Evolutionary conservation across 2,888 invertebrate species (phyloP), one percentile per base, ranked within the genome.

Genomic region (Gortyna flavago): DNA sequence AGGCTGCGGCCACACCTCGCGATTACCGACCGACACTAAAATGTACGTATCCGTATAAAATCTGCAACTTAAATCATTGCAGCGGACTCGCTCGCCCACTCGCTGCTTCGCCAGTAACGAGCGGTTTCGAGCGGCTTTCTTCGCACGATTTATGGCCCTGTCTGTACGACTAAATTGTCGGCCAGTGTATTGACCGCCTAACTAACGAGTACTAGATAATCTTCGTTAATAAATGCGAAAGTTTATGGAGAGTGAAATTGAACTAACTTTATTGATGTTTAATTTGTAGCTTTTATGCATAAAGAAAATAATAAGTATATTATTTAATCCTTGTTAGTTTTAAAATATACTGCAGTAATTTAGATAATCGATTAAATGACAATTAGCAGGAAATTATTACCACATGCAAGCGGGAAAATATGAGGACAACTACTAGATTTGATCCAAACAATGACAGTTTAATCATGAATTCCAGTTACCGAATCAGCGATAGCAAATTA

Each of bases 121-220:
- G 85, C 72, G 77, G 81, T 80, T 83, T 73, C 77, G 80, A 79
- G 81, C 81, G 77, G 85, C 89, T 89, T 89, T 89, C 89, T 88
- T 89, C 78, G 70, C 57, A 85, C 82, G 84, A 89, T 89, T 89
- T 89, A 89, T 89, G 77, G 85, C 79, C 68, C 73, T 79, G 85
- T 80, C 82, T 74, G 84, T 79, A 68, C 83, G 75, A 80, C 86
- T 84, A 84, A 87, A 88, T 86, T 85, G 87, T 86, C 80, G 86
- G 84, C 76, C 68, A 74, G 83, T 87, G 84, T 84, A 80, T 65
- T 79, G 66, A 69, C 76, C 80, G 77, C 87, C 83, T 84, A 84
- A 88, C 85, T 84, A 88, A 87, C 85, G 72, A 88, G 75, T 80
- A 87, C 85, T 85, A 85, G 87, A 86, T 83, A 85, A 88, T 87